Evolutionary conservation across 1,140 invertebrate genomes (phyloP), one percentile per base, ranked within the genome.

Genomic region (Trachymyrmex septentrionalis): DNA sequence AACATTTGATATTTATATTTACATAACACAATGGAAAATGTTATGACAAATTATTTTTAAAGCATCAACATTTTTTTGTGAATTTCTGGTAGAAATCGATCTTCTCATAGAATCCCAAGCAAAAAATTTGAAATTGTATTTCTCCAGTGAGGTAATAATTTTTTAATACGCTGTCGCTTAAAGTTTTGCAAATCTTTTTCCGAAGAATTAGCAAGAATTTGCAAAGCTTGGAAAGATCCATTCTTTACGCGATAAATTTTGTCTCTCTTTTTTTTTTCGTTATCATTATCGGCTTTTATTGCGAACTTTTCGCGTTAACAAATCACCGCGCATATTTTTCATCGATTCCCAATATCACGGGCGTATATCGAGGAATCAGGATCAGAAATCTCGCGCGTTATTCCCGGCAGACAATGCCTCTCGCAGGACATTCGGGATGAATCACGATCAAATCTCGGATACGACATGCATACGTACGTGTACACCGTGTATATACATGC

Each of bases 341-440:
- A 89, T 90, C 88, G 88, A 90, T 90, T 78, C 72, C 85, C 72
- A 78, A 84, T 90, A 89, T 78, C 88, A 69, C 63, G 59, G 50
- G 21, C 75, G 34, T 89, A 87, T 88, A 76, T 89, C 84, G 75
- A 48, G 66, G 72, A 89, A 90, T 90, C 88, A 50, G 85, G 81
- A 89, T 90, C 85, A 73, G n/a, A n/a, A 87, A 90, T 89, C 88
- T 88, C 88, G 87, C 72, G 59, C 88, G 88, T 89, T 90, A 90
- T 89, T 90, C 63, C 88, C 81, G 63, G 57, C 63, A 67, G 80
- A 90, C 88, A 90, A 90, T 90, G 75, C 85, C 80, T 90, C 78
- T 89, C 88, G 86, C 85, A 82, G 87, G 76, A 89, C 87, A 75
- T 55, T 90, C 64, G 77, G 71, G 59, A 55, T 73, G 69, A 91